These are phyloP conservation scores for Trematomus loennbergii DNA, from an alignment of 2,113 vertebrate genomes.

Conservation along the genomic window DNA sequence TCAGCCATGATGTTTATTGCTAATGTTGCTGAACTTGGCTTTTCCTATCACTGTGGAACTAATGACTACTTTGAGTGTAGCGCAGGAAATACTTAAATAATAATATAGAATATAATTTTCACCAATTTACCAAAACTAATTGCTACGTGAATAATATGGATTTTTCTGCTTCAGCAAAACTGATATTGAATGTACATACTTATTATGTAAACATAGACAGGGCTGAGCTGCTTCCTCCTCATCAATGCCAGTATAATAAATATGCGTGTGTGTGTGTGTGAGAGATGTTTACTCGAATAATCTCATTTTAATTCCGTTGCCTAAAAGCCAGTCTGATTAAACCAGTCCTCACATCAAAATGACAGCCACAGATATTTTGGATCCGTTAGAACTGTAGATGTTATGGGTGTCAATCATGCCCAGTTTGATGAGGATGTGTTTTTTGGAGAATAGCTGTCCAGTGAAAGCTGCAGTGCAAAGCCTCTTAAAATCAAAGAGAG, in stretches of 20 bases:
- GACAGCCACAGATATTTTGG: constrained; percentile 5
- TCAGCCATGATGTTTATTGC: background rate
- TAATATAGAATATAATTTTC: too few relatives aligned
- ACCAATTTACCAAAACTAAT: background rate
- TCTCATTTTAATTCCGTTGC: constrained; percentile 20
- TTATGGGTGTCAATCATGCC: background rate
- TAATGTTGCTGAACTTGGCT: too few relatives aligned
- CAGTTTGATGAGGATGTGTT: background rate
- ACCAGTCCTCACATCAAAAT: constrained; percentile 12
- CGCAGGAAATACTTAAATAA: too few relatives aligned
- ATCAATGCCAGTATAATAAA: too few relatives aligned
- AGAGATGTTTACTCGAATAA: constrained; percentile 8
- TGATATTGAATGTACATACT: background rate
- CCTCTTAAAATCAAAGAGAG: constrained; percentile 2
- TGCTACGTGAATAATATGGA: background rate
- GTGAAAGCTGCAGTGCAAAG: background rate
- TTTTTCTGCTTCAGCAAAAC: background rate
- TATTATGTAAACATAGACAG: background rate
- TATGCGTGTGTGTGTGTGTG: background rate
- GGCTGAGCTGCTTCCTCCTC: background rate
- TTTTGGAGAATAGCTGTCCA: background rate
- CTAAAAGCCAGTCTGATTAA: background rate
- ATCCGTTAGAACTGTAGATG: background rate
- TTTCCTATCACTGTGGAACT: background rate
- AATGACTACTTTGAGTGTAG: too few relatives aligned